Evolutionary conservation across 2,113 vertebrate species (phyloP).

Genomic region (Eira barbara): DNA sequence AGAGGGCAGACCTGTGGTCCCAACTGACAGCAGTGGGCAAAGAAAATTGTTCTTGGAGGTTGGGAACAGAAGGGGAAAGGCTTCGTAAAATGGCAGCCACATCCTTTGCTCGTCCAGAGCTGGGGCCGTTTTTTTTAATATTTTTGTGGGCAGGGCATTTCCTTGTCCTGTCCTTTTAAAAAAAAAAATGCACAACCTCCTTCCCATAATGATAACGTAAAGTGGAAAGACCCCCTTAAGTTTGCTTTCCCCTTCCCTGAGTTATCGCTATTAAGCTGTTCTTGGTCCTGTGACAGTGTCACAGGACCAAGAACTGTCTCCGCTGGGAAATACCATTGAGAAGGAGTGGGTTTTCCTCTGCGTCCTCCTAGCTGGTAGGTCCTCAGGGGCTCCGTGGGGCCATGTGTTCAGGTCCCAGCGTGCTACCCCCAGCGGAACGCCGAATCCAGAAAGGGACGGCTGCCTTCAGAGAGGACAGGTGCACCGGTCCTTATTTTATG

Average conservation of each 20-base stretch:
- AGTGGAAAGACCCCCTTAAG: neutral
- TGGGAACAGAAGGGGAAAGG: neutral
- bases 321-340: neutral
- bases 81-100: neutral
- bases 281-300: neutral
- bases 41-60: neutral
- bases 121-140: neutral
- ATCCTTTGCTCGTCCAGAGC: neutral
- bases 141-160: fast-evolving
- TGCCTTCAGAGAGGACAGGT: neutral
- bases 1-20: slow-evolving; percentile 49
- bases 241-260: neutral
- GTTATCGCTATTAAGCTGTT: fast-evolving
- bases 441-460: neutral
- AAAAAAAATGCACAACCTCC: neutral
- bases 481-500: neutral
- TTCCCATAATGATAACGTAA: neutral
- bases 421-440: fast-evolving
- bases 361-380: neutral
- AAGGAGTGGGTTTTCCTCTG: neutral
- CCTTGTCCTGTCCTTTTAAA: neutral
- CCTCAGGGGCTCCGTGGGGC: neutral
- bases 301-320: neutral
- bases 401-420: neutral
- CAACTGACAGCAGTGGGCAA: neutral